A percentile compares a stretch with the other conserved stretches of the same genome.
Evolutionary conservation across 2,113 vertebrate species (phyloP).

Genomic region (Perca schrenkii): DNA sequence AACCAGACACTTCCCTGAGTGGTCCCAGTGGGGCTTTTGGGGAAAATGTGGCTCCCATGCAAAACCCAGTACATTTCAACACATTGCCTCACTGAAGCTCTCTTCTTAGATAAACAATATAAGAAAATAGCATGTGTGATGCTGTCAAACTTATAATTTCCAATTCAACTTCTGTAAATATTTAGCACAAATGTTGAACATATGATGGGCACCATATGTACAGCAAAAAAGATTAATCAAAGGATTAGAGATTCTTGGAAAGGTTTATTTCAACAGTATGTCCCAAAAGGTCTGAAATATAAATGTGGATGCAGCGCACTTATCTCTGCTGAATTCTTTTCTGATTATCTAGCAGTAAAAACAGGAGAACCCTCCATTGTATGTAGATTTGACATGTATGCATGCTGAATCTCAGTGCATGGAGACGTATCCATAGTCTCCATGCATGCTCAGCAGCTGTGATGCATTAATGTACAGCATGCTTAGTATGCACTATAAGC

Average conservation of each 20-base stretch:
- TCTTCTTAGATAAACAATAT: constrained; percentile 23
- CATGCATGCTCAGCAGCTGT: constrained; percentile 72
- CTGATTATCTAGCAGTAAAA: constrained; percentile 30
- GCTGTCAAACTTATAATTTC: constrained; percentile 6
- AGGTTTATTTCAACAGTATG: background rate
- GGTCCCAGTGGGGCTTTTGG: constrained; percentile 69
- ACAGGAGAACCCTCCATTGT: constrained; percentile 14
- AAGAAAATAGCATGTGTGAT: background rate
- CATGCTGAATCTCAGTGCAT: constrained; percentile 44
- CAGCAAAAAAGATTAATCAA: background rate
- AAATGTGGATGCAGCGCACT: constrained; percentile 13
- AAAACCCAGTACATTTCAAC: constrained; percentile 42
- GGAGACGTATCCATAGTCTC: constrained; percentile 46
- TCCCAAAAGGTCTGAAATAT: background rate
- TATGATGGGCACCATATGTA: background rate
- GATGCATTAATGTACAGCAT: constrained; percentile 69
- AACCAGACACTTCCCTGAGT: constrained; percentile 86
- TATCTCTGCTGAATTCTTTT: constrained; percentile 27
- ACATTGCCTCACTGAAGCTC: background rate
- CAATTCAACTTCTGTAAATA: background rate
- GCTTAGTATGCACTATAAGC: constrained; percentile 74
- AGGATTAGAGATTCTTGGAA: background rate
- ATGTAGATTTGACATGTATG: constrained; percentile 42
- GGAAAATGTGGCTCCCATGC: constrained; percentile 61
- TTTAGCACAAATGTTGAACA: background rate